Base-by-base conservation (phyloP, 2,113 vertebrate genomes). In the Boleophthalmus pectinirostris region DNA sequence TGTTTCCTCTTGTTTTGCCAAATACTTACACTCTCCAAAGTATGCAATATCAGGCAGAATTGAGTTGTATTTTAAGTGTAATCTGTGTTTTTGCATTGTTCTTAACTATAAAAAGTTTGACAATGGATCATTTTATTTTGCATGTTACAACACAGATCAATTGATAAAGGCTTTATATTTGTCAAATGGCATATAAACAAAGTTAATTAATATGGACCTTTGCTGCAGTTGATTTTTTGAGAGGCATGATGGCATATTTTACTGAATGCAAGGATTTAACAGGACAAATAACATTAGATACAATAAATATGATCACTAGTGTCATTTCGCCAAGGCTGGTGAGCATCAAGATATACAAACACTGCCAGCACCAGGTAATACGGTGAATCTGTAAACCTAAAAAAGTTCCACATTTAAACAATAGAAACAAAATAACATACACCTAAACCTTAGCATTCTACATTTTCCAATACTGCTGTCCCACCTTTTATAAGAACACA, bases 91-190 rank as follows among this genome's bases (percentile, higher is more conserved):
- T 51, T 69, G 25, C 43, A 56, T 57, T 68, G 8, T 16, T 56
- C 25, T 35, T 71, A 21, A 33, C 25, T 65, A n/a, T 72, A 46
- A 58, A 75, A 65, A 69, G 69, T 85, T 86, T 20, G 64, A 69
- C 66, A 65, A 73, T 82, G 78, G 38, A 79, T 82, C 3, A 23
- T 88, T 90, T 92, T 89, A 90, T 91, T 91, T 84, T 79, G 89
- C 78, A 84, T 86, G 82, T 85, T 80, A 76, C 81, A 84, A 81
- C 81, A 77, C 66, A 61, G 65, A 74, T 81, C 73, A 68, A 74
- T 88, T 64, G 88, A 90, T 89, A 85, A 89, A 90, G 74, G 76
- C 77, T 90, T 86, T 86, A 81, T 90, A 90, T 89, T 89, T 90
- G 80, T 87, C 83, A 85, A 81, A 72, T 68, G 80, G 87, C 72